phyloP scores from a whole-genome alignment of 2,113 vertebrate genomes.

The Micromys minutus region DNA sequence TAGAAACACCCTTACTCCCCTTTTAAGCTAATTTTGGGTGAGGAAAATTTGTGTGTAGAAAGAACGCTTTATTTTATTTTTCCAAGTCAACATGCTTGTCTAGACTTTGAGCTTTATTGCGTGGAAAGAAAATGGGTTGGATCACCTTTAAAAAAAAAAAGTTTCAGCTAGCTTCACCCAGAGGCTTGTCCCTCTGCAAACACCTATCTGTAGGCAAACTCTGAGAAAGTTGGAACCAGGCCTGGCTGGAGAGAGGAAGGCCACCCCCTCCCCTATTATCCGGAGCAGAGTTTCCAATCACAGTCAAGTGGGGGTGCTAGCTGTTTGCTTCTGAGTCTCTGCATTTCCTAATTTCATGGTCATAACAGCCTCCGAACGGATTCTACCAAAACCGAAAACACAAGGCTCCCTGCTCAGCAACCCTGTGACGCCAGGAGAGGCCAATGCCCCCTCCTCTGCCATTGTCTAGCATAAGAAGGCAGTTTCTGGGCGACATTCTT shows the following conservation, averaged over 20 bases:
- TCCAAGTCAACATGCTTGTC: constrained; percentile 4
- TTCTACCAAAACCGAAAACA: constrained; percentile 87
- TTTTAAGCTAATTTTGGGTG: constrained; percentile 11
- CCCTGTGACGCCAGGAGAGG: constrained; percentile 82
- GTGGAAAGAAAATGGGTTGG: constrained; percentile 71
- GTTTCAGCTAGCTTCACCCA: constrained; percentile 70
- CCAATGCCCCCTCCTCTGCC: constrained; percentile 74
- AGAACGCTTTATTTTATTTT: constrained; percentile 19
- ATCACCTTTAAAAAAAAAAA: constrained; percentile 56
- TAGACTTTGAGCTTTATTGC: constrained; percentile 70
- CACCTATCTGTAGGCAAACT: constrained; percentile 9
- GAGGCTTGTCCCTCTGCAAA: constrained; percentile 61
- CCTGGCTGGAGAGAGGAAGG: background rate
- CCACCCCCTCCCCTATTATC: constrained; percentile 68
- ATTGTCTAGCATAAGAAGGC: constrained; percentile 82
- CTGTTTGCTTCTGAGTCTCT: constrained; percentile 86
- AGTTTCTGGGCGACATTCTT: constrained; percentile 80
- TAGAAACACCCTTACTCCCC: background rate
- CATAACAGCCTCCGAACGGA: constrained; percentile 84
- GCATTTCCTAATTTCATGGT: constrained; percentile 87
- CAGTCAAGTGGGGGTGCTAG: constrained; percentile 90
- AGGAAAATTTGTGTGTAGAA: constrained; percentile 25
- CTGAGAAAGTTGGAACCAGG: constrained; percentile 61
- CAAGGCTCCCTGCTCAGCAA: constrained; percentile 85
- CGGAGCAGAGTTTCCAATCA: constrained; percentile 83